phyloP scores from a whole-genome alignment of 2,797 vertebrate genomes.

The Valencia hispanica region DNA sequence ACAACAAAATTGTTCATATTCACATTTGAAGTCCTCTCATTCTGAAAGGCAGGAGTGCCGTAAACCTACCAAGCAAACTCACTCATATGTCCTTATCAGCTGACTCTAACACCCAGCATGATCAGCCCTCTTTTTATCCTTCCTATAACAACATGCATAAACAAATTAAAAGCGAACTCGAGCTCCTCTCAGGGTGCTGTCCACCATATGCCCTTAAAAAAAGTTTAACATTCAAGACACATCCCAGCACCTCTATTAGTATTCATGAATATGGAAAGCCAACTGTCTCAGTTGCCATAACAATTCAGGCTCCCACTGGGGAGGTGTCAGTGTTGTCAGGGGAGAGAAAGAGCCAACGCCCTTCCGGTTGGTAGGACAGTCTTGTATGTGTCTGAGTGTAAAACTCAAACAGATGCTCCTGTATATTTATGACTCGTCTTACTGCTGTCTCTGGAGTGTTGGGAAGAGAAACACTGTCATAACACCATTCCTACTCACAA shows the following conservation, averaged over 20 bases:
- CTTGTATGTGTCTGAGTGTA: slow-evolving; percentile 20
- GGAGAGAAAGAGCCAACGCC: slow-evolving; percentile 66
- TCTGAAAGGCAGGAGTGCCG: not conserved
- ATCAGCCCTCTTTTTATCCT: slow-evolving; percentile 33
- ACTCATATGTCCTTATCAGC: slow-evolving; percentile 16
- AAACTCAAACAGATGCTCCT: slow-evolving; percentile 73
- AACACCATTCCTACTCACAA: slow-evolving; percentile 33
- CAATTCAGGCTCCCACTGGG: slow-evolving; percentile 61
- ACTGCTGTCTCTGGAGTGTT: slow-evolving; percentile 62
- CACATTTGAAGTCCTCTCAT: not conserved
- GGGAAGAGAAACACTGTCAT: slow-evolving; percentile 56
- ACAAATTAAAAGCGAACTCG: slow-evolving; percentile 69
- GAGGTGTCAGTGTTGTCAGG: slow-evolving; percentile 74
- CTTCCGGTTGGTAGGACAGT: slow-evolving; percentile 60
- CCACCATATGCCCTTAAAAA: slow-evolving; percentile 73
- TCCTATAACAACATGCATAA: slow-evolving; percentile 63
- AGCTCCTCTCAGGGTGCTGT: slow-evolving; percentile 62
- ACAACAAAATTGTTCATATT: not conserved
- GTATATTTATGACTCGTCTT: slow-evolving; percentile 77
- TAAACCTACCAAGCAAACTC: slow-evolving; percentile 22
- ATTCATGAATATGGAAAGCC: slow-evolving; percentile 79
- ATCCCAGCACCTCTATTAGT: slow-evolving; percentile 68
- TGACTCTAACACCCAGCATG: slow-evolving; percentile 35
- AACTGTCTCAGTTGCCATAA: slow-evolving; percentile 72
- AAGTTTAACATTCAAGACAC: slow-evolving; percentile 68